These are phyloP conservation scores for Ictalurus punctatus DNA, from an alignment of 2,113 vertebrate genomes.

Conservation along the genomic window DNA sequence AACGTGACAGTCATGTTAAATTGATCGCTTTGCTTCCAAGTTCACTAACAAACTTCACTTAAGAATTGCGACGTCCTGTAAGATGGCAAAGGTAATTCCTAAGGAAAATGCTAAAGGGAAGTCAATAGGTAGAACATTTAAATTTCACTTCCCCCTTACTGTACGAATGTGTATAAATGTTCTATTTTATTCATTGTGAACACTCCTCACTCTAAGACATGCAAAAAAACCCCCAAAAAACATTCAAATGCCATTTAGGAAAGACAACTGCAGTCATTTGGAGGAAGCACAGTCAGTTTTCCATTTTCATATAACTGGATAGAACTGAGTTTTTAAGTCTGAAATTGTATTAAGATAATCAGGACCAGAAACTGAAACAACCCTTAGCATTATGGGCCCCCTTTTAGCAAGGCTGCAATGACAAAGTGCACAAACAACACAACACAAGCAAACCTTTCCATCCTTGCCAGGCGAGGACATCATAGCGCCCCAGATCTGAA, in stretches of 20 bases:
- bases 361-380: not conserved
- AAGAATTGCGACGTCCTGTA: not conserved
- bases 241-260: not conserved
- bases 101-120: not conserved
- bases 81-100: not conserved
- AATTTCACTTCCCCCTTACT: not conserved
- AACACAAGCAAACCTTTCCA: constrained; percentile 63
- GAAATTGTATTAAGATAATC: not conserved
- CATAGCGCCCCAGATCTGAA: constrained; percentile 83
- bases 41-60: not conserved
- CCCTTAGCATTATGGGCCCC: not conserved
- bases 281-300: not conserved
- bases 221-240: not conserved
- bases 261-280: not conserved
- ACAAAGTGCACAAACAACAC: not conserved
- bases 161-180: not conserved
- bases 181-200: not conserved
- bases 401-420: not conserved
- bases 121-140: not conserved
- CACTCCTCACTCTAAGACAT: not conserved
- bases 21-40: not conserved
- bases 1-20: not conserved
- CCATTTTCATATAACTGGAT: not conserved
- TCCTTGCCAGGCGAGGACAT: constrained; percentile 73
- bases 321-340: not conserved